These are phyloP conservation scores for Ptilorrhoa leucosticta DNA, from an alignment of 2,113 vertebrate species.

Conservation along the genomic window DNA sequence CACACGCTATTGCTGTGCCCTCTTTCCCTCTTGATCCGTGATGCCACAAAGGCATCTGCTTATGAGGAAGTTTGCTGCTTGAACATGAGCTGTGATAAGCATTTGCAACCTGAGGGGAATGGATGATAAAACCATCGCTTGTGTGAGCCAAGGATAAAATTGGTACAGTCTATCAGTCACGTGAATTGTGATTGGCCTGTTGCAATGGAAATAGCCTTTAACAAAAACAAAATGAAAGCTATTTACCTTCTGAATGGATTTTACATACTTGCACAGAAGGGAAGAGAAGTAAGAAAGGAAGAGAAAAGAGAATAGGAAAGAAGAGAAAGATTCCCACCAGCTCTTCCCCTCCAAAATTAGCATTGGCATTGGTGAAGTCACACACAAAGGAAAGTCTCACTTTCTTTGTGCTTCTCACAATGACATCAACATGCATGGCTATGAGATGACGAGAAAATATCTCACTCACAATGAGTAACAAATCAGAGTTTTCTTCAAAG, in stretches of 20 bases:
- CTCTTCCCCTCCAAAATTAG: constrained; percentile 40
- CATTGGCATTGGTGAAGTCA: constrained; percentile 59
- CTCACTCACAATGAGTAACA: constrained; percentile 56
- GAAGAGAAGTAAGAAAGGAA: constrained; percentile 3
- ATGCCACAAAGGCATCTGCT: constrained; percentile 8
- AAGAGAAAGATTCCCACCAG: constrained; percentile 38
- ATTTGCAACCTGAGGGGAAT: constrained; percentile 68
- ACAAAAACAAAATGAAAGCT: constrained; percentile 44
- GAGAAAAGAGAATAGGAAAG: background rate
- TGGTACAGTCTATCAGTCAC: constrained; percentile 62
- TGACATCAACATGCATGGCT: constrained; percentile 68
- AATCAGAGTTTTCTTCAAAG: constrained; percentile 52
- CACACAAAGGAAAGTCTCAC: constrained; percentile 68
- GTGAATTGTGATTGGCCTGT: constrained; percentile 64
- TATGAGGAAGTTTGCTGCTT: constrained; percentile 34
- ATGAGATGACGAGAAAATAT: constrained; percentile 61
- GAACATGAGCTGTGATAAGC: constrained; percentile 58
- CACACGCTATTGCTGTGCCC: background rate
- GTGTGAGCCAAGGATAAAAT: background rate
- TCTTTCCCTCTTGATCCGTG: background rate
- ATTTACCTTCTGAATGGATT: constrained; percentile 55
- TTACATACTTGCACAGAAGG: constrained; percentile 45
- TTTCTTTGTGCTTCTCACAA: constrained; percentile 67
- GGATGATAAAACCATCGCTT: constrained; percentile 38
- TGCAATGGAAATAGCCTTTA: constrained; percentile 65